Percentiles rank a stretch among this genome's conserved stretches.
phyloP scores from a whole-genome alignment of 2,888 invertebrate species.

The Drosophila kokeensis region DNA sequence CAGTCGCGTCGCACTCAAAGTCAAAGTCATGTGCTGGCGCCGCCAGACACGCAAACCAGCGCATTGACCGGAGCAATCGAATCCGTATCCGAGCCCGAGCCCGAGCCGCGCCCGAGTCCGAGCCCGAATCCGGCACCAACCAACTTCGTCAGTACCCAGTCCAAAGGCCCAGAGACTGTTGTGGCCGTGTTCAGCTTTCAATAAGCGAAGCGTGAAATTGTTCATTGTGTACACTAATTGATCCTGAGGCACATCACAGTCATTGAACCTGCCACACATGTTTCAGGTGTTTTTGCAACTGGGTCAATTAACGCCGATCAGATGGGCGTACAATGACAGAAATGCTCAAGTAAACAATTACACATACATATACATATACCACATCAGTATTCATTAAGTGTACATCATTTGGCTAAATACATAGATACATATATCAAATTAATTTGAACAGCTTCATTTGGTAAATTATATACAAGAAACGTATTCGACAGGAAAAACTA shows the following conservation, averaged over 20 bases:
- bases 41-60: constrained; percentile 36
- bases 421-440: neutral
- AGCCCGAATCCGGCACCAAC: neutral
- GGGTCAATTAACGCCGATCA: constrained; percentile 15
- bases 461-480: neutral
- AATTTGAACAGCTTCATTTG: neutral
- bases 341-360: neutral
- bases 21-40: constrained; percentile 26
- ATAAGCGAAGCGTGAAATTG: constrained; percentile 55
- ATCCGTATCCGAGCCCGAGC: neutral
- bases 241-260: constrained; percentile 31
- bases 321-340: neutral
- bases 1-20: constrained; percentile 20
- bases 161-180: neutral
- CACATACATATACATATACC: neutral
- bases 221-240: constrained; percentile 47
- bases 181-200: constrained; percentile 1
- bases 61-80: constrained; percentile 31
- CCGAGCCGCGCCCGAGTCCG: neutral
- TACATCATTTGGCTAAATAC: neutral
- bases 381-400: neutral
- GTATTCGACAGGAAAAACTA: neutral
- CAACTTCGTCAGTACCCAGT: neutral
- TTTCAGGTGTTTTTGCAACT: constrained; percentile 5
- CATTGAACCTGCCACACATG: constrained; percentile 33